These are phyloP conservation scores for Epizoanthus stellaris DNA, from an alignment of 92 coral and sea anemone species.

Conservation along the genomic window DNA sequence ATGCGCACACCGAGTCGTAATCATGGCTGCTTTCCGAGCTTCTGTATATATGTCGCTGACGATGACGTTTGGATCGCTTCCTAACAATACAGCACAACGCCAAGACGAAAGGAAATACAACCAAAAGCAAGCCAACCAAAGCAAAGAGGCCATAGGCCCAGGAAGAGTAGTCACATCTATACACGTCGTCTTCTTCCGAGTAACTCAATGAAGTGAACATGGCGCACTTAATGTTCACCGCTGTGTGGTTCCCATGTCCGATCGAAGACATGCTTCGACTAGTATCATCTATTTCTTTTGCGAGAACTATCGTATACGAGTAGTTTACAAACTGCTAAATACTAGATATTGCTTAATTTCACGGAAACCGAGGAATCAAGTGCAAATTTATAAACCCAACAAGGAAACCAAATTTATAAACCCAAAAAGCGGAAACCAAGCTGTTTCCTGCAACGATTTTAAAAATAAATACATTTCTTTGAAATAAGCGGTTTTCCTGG, in stretches of 20 bases:
- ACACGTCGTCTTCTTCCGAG: constrained; percentile 26
- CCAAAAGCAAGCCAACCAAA: constrained; percentile 56
- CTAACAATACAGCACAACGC: constrained; percentile 63
- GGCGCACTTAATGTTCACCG: constrained; percentile 46
- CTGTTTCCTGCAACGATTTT: not conserved
- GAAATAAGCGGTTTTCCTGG: constrained; percentile 11
- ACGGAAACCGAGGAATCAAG: not conserved
- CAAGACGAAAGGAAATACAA: constrained; percentile 66
- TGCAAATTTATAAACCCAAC: not conserved
- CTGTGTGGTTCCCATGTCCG: not conserved
- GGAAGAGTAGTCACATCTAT: constrained; percentile 58
- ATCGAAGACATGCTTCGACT: not conserved
- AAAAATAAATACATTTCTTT: not conserved
- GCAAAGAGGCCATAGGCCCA: constrained; percentile 87
- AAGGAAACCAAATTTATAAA: not conserved
- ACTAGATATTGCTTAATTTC: not conserved
- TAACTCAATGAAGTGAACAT: constrained; percentile 37
- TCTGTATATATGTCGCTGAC: constrained; percentile 22
- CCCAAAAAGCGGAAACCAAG: not conserved
- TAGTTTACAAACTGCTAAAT: not conserved
- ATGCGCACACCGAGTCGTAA: constrained; percentile 46
- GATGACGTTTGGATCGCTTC: constrained; percentile 33
- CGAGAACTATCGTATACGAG: not conserved
- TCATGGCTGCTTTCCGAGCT: constrained; percentile 50
- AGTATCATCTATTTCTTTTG: not conserved